These are phyloP conservation scores for Drosophila putrida DNA, from an alignment of 2,888 invertebrate species.

Conservation along the genomic window DNA sequence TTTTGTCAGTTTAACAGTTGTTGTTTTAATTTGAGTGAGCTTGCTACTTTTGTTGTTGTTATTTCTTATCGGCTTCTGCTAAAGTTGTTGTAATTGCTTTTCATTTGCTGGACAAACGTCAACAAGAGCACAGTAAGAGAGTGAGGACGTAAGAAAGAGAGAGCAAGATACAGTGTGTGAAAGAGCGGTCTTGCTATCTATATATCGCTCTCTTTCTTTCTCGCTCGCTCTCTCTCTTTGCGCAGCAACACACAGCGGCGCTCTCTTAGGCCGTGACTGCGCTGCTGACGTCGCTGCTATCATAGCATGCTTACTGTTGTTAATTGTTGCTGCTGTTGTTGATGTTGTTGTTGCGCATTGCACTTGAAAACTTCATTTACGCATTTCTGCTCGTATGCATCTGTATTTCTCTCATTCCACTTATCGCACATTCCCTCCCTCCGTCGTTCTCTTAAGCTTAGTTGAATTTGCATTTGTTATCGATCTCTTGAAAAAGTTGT, in stretches of 20 bases:
- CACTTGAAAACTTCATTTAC: slow-evolving; percentile 75
- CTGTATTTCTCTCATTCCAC: not conserved
- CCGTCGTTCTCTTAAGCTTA: not conserved
- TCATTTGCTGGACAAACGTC: slow-evolving; percentile 38
- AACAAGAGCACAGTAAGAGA: slow-evolving; percentile 28
- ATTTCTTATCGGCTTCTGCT: slow-evolving; percentile 27
- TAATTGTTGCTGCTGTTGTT: slow-evolving; percentile 35
- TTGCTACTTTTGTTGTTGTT: slow-evolving; percentile 7
- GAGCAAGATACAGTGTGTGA: not conserved
- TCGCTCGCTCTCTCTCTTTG: slow-evolving; percentile 61
- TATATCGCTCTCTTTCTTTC: not conserved
- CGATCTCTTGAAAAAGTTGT: not conserved
- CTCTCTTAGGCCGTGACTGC: slow-evolving; percentile 51
- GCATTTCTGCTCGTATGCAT: slow-evolving; percentile 49
- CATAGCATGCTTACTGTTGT: slow-evolving; percentile 31
- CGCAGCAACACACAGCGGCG: slow-evolving; percentile 64
- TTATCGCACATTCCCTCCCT: not conserved
- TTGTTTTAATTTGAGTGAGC: slow-evolving; percentile 21
- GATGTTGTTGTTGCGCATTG: slow-evolving; percentile 63
- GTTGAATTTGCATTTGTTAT: slow-evolving; percentile 44
- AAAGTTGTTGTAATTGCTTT: slow-evolving; percentile 43
- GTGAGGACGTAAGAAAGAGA: not conserved
- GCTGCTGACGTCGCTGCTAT: slow-evolving; percentile 40
- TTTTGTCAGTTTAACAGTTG: slow-evolving; percentile 9
- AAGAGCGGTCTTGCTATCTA: not conserved